Base-by-base conservation (phyloP, 2,113 vertebrate genomes). In the Hippocampus comes region DNA sequence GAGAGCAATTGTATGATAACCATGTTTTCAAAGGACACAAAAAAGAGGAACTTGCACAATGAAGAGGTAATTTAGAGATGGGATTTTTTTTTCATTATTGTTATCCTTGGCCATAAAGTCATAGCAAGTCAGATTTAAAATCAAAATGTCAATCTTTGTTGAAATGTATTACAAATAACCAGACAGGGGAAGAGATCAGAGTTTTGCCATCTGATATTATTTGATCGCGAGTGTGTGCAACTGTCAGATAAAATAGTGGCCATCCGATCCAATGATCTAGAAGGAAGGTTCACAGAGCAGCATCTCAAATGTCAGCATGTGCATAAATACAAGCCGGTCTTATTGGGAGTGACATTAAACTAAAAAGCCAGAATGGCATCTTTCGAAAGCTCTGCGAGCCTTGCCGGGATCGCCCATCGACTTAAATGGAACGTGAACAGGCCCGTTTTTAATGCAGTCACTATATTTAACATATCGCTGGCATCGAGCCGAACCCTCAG, bases 261-360 rank as follows among this genome's bases (percentile, higher is more conserved):
- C 80, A 79, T 79, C 68, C 57, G 68, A 72, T 73, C 73, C 83
- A 77, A 27, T 80, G 78, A 88, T 89, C 84, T 87, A 77, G 77
- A 87, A 86, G 82, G 68, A 1, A 48, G 72, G 81, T 85, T 84
- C 64, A 60, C 46, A 30, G 57, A 57, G 67, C 51, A 76, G 68
- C 82, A 71, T 88, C 83, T 64, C 64, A 89, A 89, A 91, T 91
- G 89, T 89, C 89, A 90, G 69, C 72, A 59, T 78, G 81, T 80
- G 78, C 80, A 86, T 82, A 85, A 79, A 85, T 75, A 82, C 64
- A 73, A 84, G 73, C 56, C 72, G 71, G 73, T 72, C 51, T 56
- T 68, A 70, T 80, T 73, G 0, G 2, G 17, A 65, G 38, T 85
- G 87, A 82, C 87, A 86, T 90, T 84, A 83, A 87, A 81, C 60